Conservation (phyloP, 2,888 invertebrate species). For the Hirtodrosophila alboralis region DNA sequence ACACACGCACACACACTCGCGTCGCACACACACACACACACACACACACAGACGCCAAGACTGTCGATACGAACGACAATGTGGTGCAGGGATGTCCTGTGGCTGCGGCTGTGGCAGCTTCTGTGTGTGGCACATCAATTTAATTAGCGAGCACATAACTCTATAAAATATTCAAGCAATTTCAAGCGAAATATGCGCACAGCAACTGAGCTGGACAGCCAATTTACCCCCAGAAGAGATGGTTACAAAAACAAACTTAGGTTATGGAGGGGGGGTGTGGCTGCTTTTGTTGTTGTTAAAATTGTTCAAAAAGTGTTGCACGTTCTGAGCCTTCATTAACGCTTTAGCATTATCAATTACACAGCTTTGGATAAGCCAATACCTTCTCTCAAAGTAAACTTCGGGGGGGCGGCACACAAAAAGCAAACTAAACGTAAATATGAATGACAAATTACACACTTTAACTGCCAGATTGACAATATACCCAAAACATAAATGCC, state of each 20-base stretch:
- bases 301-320: constrained; percentile 15
- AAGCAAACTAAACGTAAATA: constrained; percentile 52
- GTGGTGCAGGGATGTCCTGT: constrained; percentile 45
- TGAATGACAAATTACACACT: constrained; percentile 78
- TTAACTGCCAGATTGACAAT: constrained; percentile 71
- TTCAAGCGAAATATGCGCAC: constrained; percentile 66
- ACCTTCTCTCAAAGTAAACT: too few species aligned
- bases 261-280: constrained; percentile 1
- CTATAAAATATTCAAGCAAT: constrained; percentile 78
- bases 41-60: constrained; percentile 24
- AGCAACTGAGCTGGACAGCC: constrained; percentile 50
- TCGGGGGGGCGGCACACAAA: constrained; percentile 1
- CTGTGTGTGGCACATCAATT: constrained; percentile 74
- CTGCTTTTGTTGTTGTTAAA: constrained; percentile 9
- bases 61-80: constrained; percentile 56
- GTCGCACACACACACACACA: constrained; percentile 1
- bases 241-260: too few species aligned
- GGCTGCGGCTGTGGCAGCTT: constrained; percentile 46
- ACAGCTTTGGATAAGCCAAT: neutral
- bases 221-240: constrained; percentile 43
- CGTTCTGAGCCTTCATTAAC: constrained; percentile 55
- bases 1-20: constrained; percentile 15
- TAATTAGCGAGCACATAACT: constrained; percentile 78
- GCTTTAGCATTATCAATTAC: constrained; percentile 63
- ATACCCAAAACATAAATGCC: constrained; percentile 30